Conservation (phyloP, 2,888 invertebrate species). For the Synanthedon vespiformis region DNA sequence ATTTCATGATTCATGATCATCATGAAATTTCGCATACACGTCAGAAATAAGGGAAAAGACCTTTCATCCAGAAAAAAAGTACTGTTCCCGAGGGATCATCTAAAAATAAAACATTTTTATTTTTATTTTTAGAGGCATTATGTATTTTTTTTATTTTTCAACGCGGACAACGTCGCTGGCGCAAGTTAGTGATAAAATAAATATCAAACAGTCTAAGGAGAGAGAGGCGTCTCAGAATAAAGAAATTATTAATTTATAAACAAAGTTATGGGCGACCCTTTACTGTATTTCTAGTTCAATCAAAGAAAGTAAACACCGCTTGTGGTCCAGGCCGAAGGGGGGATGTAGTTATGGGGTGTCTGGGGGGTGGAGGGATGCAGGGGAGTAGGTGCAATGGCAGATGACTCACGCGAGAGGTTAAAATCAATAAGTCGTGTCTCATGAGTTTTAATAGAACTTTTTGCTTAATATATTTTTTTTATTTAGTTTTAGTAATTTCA, state of each 20-base stretch:
- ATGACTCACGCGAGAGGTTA: slow-evolving; percentile 56
- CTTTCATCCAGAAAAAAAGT: too few species aligned
- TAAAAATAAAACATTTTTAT: too few species aligned
- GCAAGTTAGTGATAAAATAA: background rate
- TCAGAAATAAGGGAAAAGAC: too few species aligned
- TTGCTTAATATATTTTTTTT: too few species aligned
- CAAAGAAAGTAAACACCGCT: slow-evolving; percentile 51
- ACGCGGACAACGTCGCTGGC: background rate
- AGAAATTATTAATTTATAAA: slow-evolving; percentile 41
- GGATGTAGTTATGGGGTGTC: background rate
- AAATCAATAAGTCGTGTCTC: slow-evolving; percentile 52
- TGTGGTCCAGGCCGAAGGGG: slow-evolving; percentile 17
- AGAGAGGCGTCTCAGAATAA: slow-evolving; percentile 18
- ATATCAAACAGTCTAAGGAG: background rate
- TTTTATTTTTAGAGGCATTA: too few species aligned
- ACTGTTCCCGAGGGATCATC: too few species aligned
- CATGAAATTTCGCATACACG: too few species aligned
- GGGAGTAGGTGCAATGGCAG: slow-evolving; percentile 28
- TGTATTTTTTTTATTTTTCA: background rate
- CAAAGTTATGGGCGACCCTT: slow-evolving; percentile 28
- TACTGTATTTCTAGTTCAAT: slow-evolving; percentile 53
- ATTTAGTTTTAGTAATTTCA: too few species aligned
- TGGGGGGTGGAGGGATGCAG: slow-evolving; percentile 17
- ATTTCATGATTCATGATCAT: too few species aligned
- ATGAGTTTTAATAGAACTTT: slow-evolving; percentile 1